Evolutionary conservation across 2,888 invertebrate species (phyloP), one percentile per base, ranked within the genome.

Genomic region (Peribatodes rhomboidaria): DNA sequence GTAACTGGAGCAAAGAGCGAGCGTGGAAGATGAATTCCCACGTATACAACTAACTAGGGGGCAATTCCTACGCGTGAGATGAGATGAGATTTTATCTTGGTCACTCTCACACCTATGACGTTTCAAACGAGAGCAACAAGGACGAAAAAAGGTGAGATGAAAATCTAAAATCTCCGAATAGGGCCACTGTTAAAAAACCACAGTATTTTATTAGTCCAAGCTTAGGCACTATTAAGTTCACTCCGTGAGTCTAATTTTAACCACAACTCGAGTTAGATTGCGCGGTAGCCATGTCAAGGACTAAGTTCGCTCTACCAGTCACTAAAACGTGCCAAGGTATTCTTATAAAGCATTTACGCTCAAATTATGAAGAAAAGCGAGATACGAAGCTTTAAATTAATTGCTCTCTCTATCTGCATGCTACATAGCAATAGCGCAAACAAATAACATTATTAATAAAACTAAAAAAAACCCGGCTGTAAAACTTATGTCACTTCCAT

Each of bases 221-320:
- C 22, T 42, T 42, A 56, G 50, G 22, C 20, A 37, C 4, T 52
- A 61, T 56, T 61, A n/a, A 37, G 61, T 52, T 52, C 49, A 47
- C 58, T 6, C 53, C 22, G 47, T 31, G 57, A 44, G 31, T 47
- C 42, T 59, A 59, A 57, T 59, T 64, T 64, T 54, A 64, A 64
- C 64, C 64, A 20, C 64, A 64, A 42, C 47, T 31, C 8, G 54
- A 54, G 47, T 63, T 64, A 66, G 67, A 57, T 47, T 68, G 67
- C 66, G 61, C 65, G 67, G 64, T 62, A 62, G 65, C 55, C 68
- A 62, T 68, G 73, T 73, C 70, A 73, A 73, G 73, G 73, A 72
- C 66, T 35, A 56, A 41, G 52, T 59, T 50, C 27, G 18, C 47
- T 59, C 41, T 42, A 35, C 57, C 47, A 16, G 27, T 41, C 46